Evolutionary conservation across 2,797 vertebrate species (phyloP).

Genomic region (Cynodonichthys magdalenae): DNA sequence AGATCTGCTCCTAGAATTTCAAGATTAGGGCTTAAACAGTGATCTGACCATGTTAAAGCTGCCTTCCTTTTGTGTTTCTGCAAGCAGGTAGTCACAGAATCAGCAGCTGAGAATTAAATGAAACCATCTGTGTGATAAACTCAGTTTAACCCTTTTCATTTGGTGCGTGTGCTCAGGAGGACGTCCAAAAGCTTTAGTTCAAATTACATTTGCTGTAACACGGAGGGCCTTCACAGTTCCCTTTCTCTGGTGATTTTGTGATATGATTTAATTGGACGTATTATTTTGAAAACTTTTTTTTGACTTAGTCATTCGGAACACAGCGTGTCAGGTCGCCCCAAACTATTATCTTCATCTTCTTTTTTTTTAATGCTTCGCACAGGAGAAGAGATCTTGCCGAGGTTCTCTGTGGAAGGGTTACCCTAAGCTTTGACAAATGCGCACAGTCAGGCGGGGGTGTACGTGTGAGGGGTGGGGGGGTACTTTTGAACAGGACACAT

Average conservation of each 20-base stretch:
- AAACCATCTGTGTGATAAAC: constrained; percentile 39
- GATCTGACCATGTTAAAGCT: constrained; percentile 18
- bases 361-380: constrained; percentile 7
- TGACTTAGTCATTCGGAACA: neutral
- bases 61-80: constrained; percentile 26
- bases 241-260: neutral
- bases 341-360: constrained; percentile 6
- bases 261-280: neutral
- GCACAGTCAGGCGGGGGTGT: constrained; percentile 40
- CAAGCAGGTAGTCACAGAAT: constrained; percentile 19
- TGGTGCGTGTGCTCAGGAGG: constrained; percentile 2
- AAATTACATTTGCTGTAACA: constrained; percentile 13
- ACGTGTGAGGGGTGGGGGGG: neutral
- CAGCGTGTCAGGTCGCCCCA: neutral
- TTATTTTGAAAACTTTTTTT: neutral
- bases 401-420: constrained; percentile 23
- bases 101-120: constrained; percentile 29
- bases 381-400: constrained; percentile 28
- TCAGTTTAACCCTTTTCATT: constrained; percentile 27
- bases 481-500: constrained; percentile 49
- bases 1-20: constrained; percentile 14
- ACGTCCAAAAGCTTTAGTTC: constrained; percentile 19
- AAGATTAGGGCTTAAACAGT: constrained; percentile 31
- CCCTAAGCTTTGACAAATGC: constrained; percentile 52
- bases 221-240: neutral